A percentile compares a stretch with the other conserved stretches of the same genome.
Conservation (phyloP, 1,140 invertebrate genomes). For the Halyomorpha halys region DNA sequence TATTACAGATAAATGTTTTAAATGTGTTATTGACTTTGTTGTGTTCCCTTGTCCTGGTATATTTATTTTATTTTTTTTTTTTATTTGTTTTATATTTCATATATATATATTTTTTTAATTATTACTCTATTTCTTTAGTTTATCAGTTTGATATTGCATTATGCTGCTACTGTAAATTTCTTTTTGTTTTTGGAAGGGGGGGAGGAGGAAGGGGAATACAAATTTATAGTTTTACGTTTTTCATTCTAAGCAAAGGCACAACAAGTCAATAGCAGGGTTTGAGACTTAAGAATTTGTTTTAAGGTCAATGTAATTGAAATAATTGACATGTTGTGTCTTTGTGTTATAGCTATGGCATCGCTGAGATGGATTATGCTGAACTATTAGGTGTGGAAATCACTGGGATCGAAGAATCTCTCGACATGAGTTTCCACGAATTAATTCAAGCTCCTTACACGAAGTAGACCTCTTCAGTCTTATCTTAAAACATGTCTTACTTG, state of each 20-base stretch:
- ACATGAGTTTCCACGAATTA: background rate
- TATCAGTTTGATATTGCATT: slow-evolving; percentile 2
- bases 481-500: background rate
- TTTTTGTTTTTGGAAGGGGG: too few species aligned
- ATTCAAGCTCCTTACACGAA: background rate
- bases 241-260: slow-evolving; percentile 20
- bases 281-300: slow-evolving; percentile 1
- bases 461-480: background rate
- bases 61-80: background rate
- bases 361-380: slow-evolving; percentile 7
- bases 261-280: slow-evolving; percentile 23
- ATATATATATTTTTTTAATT: background rate
- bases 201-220: background rate
- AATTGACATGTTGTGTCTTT: slow-evolving; percentile 21
- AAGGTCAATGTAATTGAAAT: background rate
- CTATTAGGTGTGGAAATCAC: slow-evolving; percentile 3
- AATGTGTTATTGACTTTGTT: slow-evolving; percentile 26
- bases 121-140: background rate
- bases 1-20: slow-evolving; percentile 25
- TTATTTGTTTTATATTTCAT: background rate
- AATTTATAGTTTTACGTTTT: background rate
- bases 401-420: slow-evolving; percentile 13
- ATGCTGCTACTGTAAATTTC: background rate
- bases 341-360: slow-evolving; percentile 6
- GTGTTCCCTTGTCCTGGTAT: slow-evolving; percentile 20